Conservation (phyloP, 2,888 invertebrate genomes). For the Rhorus exstirpatorius region DNA sequence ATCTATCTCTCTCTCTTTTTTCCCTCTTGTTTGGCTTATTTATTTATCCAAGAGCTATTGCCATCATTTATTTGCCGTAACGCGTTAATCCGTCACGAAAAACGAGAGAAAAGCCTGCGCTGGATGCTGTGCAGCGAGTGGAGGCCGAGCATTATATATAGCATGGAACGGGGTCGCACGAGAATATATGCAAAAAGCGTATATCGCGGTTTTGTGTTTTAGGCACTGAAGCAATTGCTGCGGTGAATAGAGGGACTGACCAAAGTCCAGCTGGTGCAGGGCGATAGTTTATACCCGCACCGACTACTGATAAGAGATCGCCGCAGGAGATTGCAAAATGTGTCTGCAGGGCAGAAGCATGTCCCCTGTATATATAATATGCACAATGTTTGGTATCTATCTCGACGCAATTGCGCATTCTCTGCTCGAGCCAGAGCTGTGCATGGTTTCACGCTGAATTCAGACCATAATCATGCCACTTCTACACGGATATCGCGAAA, state of each 20-base stretch:
- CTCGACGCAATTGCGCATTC: conserved; percentile 22
- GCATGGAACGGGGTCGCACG: conserved; percentile 13
- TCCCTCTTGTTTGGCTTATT: conserved; percentile 61
- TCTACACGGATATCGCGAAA: conserved; percentile 1
- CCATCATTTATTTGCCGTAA: conserved; percentile 68
- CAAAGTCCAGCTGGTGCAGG: conserved; percentile 67
- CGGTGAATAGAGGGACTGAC: conserved; percentile 54
- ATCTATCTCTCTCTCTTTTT: conserved; percentile 34
- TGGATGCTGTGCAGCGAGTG: conserved; percentile 15
- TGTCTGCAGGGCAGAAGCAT: conserved; percentile 73
- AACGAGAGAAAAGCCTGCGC: conserved; percentile 54
- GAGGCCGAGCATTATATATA: conserved; percentile 30
- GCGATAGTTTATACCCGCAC: conserved; percentile 76
- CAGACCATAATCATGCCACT: conserved; percentile 17
- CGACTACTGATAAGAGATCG: conserved; percentile 78
- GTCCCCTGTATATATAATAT: conserved; percentile 5
- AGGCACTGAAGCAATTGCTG: conserved; percentile 52
- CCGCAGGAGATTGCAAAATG: conserved; percentile 76
- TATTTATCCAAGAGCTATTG: conserved; percentile 68
- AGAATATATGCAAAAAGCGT: conserved; percentile 57
- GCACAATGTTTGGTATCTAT: conserved; percentile 37
- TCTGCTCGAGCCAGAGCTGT: neutral
- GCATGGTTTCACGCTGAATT: conserved; percentile 33
- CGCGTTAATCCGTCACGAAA: conserved; percentile 70
- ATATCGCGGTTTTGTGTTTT: conserved; percentile 40